Evolutionary conservation across 2,113 vertebrate genomes (phyloP), one percentile per base, ranked within the genome.

Genomic region (Misgurnus anguillicaudatus): DNA sequence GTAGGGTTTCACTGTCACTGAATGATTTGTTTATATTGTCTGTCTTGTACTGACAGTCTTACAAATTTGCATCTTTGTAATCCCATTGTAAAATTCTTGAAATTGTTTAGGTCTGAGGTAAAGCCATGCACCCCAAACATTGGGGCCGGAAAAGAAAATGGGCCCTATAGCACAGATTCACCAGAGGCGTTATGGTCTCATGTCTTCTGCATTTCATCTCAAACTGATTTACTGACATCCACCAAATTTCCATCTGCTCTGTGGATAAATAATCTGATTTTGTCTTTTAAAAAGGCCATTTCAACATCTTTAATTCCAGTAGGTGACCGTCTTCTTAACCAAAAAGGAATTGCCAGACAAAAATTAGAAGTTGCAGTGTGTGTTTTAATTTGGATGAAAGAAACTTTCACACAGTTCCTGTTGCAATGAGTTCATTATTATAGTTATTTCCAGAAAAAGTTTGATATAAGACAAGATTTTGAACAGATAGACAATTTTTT

Each of bases 61-160:
- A 57, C 41, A 51, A 41, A 72, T 41, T 6, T 72, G 36, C 36
- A 17, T 72, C 41, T 57, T 57, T 57, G 41, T 51, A 58, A 14
- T 19, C 51, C 5, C 0, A 72, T 58, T 39, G 71, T 61, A 45
- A 3, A 45, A 19, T 13, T 48, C 13, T 9, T 47, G 39, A 61
- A 55, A 74, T 74, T 74, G 55, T 41, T 74, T 55, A 74, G 57
- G 57, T 61, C 71, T 74, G 39, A 74, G 39, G 55, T 61, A 74
- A 31, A 47, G 39, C 39, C 57, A 47, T 39, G 24, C 21, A 21
- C 57, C 42, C 39, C 39, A 74, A 61, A 74, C 57, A 74, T 5
- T 13, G 71, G 57, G 13, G 57, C 57, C 42, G 57, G 57, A 74
- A 61, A 41, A 74, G 39, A 47, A n/a, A 74, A 74, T 61, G 55